Base-by-base conservation (phyloP, 2,113 vertebrate species). In the Apodemus speciosus region DNA sequence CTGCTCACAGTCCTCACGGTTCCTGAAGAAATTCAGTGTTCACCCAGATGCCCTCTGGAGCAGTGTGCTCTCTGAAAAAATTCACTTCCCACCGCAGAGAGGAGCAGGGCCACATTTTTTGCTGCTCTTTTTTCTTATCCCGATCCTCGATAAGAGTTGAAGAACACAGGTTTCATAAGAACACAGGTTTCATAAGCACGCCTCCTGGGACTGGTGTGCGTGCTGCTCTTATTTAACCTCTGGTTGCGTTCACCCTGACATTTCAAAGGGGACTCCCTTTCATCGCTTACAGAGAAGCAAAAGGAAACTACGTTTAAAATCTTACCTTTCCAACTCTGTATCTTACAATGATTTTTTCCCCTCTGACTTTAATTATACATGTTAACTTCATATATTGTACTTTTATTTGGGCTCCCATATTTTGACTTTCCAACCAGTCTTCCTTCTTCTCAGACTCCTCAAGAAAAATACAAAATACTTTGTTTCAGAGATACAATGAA, bases 401-500 rank as follows among this genome's bases (percentile, higher is more conserved):
- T 62, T 76, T 62, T n/a, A 35, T 58, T 90, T 85, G 46, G 62
- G 0, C 58, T 88, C 21, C 43, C 20, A 38, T 58, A 56, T 75
- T 90, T 94, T 88, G 60, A 87, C 58, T 73, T 92, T 79, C 14
- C 71, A 73, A 85, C 27, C 58, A 10, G 58, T 43, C 25, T 56
- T 32, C 73, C 15, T 75, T 53, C 10, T 60, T 85, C 60, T 58
- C 51, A n/a, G 0, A 27, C 9, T 69, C 79, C 60, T 76, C 16
- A 46, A 46, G 27, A 30, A 84, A 35, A 66, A 49, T 38, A 71
- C 35, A 38, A 77, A 80, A 11, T 15, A 8, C 4, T 9, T 66
- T 90, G 53, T 83, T 95, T 91, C 62, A 92, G 35, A 76, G 25
- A 85, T n/a, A 10, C 15, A 76, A 83, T 69, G 13, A 46, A 56